Conservation (phyloP, 2,113 vertebrate species). For the Periophthalmodon schlosseri region DNA sequence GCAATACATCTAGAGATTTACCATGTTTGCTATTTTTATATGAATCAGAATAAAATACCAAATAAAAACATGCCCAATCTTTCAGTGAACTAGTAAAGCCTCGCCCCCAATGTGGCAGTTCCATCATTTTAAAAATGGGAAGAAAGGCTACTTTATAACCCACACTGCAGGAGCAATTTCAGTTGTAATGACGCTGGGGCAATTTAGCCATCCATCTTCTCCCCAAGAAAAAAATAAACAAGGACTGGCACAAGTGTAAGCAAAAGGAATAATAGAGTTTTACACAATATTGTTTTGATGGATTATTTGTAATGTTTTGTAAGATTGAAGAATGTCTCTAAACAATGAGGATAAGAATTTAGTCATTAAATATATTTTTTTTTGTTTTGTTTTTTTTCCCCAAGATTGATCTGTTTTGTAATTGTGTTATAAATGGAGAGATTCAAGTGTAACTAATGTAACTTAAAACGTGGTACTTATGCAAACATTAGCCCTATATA, state of each 20-base stretch:
- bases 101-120: conserved; percentile 16
- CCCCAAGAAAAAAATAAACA: conserved; percentile 23
- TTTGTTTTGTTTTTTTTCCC: not conserved
- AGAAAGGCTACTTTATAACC: conserved; percentile 24
- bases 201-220: conserved; percentile 23
- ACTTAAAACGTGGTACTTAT: too few species aligned
- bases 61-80: conserved; percentile 18
- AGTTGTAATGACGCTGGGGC: conserved; percentile 26
- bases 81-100: conserved; percentile 12
- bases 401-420: too few species aligned
- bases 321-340: not conserved
- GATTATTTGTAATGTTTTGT: not conserved
- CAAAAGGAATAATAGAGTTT: not conserved
- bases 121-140: conserved; percentile 33
- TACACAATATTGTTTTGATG: not conserved
- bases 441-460: too few species aligned
- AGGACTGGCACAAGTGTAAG: conserved; percentile 5
- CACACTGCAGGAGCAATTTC: conserved; percentile 26
- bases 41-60: conserved; percentile 12
- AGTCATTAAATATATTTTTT: not conserved
- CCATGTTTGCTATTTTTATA: conserved; percentile 1
- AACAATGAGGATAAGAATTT: not conserved
- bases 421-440: too few species aligned
- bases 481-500: not conserved
- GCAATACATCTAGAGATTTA: conserved; percentile 1